Percentiles rank a stretch among this genome's conserved stretches.
Conservation (phyloP, 2,888 invertebrate species). For the Dioctria linearis region DNA sequence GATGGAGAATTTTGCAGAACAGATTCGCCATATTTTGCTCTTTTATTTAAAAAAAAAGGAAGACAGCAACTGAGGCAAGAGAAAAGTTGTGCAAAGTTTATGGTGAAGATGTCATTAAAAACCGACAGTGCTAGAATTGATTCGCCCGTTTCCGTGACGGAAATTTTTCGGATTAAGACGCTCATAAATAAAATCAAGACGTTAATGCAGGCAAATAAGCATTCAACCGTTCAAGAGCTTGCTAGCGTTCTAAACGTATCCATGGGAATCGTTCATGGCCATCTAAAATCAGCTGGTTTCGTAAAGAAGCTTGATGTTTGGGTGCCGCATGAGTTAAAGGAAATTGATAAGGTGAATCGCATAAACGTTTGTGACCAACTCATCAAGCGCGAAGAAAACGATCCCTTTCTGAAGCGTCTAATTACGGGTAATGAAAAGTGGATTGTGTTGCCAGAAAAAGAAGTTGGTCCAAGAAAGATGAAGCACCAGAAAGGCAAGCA, state of each 20-base stretch:
- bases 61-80: neutral
- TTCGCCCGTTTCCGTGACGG: no score
- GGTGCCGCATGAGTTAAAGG: neutral
- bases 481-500: neutral
- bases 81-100: neutral
- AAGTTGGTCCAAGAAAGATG: neutral
- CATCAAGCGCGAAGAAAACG: neutral
- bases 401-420: neutral
- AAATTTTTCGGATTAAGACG: no score
- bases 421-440: conserved; percentile 9
- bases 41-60: conserved; percentile 9
- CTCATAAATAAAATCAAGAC: neutral
- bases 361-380: no score
- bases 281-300: no score
- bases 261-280: no score
- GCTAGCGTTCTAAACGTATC: neutral
- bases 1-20: neutral
- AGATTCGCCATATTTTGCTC: conserved; percentile 16
- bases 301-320: neutral
- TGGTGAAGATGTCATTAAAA: no score
- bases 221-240: neutral
- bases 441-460: neutral
- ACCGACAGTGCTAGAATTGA: no score
- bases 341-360: no score
- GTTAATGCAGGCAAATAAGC: neutral